A percentile compares a stretch with the other conserved stretches of the same genome.
These are phyloP conservation scores for Leptinotarsa defecta DNA, from an alignment of 1,140 invertebrate genomes.

Conservation along the genomic window DNA sequence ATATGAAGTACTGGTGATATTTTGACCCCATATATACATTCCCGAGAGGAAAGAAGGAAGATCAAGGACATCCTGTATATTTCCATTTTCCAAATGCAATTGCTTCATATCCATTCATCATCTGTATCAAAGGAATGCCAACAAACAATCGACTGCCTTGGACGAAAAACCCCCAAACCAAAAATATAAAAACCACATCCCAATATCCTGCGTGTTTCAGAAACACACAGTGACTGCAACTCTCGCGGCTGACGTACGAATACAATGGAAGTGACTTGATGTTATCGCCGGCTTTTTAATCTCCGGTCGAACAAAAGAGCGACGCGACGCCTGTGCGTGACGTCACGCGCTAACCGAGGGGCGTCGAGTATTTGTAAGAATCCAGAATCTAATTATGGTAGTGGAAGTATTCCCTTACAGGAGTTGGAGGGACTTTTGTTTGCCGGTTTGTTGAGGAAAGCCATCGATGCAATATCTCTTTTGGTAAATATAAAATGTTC, in stretches of 20 bases:
- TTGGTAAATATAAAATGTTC: too few species aligned
- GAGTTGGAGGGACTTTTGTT: too few species aligned
- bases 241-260: not conserved
- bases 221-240: not conserved
- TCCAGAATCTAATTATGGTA: too few species aligned
- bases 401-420: too few species aligned
- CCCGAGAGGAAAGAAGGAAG: too few species aligned
- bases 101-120: not conserved
- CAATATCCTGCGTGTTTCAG: not conserved
- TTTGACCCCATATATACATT: too few species aligned
- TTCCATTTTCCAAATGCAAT: not conserved
- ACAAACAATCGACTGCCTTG: not conserved
- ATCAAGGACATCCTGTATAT: not conserved
- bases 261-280: conserved; percentile 23
- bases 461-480: too few species aligned
- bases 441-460: too few species aligned
- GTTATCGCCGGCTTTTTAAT: conserved; percentile 27
- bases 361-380: not conserved
- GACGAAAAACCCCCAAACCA: not conserved
- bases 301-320: conserved; percentile 20
- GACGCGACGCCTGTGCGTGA: conserved; percentile 23
- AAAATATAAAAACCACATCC: not conserved
- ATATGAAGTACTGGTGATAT: too few species aligned
- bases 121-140: not conserved
- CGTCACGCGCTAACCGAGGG: not conserved